These are phyloP conservation scores for Deroplatys truncata DNA, from an alignment of 2,888 invertebrate species.

Conservation along the genomic window DNA sequence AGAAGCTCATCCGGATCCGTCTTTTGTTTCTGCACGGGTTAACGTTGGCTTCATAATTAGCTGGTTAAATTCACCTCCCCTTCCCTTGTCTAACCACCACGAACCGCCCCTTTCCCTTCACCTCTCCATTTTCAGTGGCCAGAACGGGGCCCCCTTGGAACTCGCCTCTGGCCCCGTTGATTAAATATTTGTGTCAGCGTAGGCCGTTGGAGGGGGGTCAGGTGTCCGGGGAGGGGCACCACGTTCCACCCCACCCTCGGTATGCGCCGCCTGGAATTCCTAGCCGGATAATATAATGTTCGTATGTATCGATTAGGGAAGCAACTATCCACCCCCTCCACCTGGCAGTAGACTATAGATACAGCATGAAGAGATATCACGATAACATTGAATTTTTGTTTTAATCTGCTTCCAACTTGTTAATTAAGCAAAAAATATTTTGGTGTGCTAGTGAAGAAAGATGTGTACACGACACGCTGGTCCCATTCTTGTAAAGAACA, in stretches of 20 bases:
- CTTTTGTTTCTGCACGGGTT: not conserved
- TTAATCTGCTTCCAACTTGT: not conserved
- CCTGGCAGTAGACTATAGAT: not conserved
- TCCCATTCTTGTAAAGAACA: not conserved
- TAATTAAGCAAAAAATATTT: not conserved
- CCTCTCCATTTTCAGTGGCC: not conserved
- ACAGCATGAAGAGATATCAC: not conserved
- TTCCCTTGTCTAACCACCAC: not conserved
- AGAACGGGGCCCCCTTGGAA: not conserved
- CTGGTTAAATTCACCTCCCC: not conserved
- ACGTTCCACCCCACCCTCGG: constrained; percentile 2
- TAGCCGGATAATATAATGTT: constrained; percentile 9
- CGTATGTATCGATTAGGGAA: not conserved
- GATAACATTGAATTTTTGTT: not conserved
- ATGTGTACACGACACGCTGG: not conserved
- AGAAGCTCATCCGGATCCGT: not conserved
- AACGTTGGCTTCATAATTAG: not conserved
- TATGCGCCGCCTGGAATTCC: constrained; percentile 7
- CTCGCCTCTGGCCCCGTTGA: not conserved
- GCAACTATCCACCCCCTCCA: not conserved
- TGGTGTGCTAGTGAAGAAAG: not conserved
- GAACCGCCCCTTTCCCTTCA: not conserved
- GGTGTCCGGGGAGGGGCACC: not conserved
- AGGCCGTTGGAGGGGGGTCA: not conserved
- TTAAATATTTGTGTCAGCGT: constrained; percentile 12